Conservation (phyloP, 2,888 invertebrate genomes). For the Bombylius major region DNA sequence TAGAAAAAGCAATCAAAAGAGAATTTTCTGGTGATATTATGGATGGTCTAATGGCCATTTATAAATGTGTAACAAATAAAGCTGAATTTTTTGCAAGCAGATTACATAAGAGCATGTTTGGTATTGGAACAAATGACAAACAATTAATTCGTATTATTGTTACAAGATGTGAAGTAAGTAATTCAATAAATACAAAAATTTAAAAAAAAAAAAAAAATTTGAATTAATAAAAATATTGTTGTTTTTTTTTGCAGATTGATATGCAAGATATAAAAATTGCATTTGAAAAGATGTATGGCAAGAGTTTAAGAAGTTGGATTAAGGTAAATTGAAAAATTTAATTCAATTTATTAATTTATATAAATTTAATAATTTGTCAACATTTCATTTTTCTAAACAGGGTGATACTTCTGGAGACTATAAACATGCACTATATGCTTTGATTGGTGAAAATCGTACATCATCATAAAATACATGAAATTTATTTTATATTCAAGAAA, state of each 20-base stretch:
- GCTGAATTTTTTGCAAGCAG: constrained; percentile 76
- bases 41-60: constrained; percentile 68
- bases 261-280: constrained; percentile 72
- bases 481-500: too few species aligned
- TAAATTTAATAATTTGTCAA: not conserved
- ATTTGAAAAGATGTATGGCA: constrained; percentile 61
- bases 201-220: not conserved
- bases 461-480: constrained; percentile 3
- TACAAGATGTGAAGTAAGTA: constrained; percentile 53
- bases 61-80: constrained; percentile 66
- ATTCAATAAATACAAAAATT: not conserved
- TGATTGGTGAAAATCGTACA: constrained; percentile 43
- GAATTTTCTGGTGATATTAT: constrained; percentile 76
- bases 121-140: constrained; percentile 77
- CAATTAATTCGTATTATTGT: constrained; percentile 75
- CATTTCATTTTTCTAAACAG: constrained; percentile 33
- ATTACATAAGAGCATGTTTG: constrained; percentile 78
- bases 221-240: not conserved
- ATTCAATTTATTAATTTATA: not conserved
- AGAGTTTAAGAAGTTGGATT: constrained; percentile 66
- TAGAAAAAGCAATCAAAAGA: constrained; percentile 65
- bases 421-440: constrained; percentile 66
- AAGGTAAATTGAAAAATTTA: constrained; percentile 43
- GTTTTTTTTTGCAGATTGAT: constrained; percentile 45
- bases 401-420: constrained; percentile 78